Evolutionary conservation across 2,113 vertebrate species (phyloP).

Genomic region (Geothlypis trichas): DNA sequence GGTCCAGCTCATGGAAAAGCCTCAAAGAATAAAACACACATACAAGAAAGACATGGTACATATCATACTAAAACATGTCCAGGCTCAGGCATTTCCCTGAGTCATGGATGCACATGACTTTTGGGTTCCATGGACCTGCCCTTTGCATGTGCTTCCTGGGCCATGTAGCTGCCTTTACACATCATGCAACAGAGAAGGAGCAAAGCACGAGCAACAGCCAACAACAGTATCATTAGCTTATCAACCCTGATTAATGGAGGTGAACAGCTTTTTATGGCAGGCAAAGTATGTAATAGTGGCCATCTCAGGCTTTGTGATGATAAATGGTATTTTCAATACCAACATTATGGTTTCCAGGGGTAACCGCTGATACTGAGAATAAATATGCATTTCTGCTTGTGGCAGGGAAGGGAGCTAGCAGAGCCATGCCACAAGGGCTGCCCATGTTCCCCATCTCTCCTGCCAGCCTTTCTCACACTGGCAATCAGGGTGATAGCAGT

Average conservation of each 20-base stretch:
- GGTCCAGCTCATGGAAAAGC: background rate
- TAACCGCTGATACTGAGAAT: background rate
- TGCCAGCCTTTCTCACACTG: rapidly evolving
- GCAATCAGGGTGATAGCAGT: background rate
- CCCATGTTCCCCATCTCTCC: background rate
- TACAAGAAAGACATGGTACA: background rate
- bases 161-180: rapidly evolving
- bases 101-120: background rate
- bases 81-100: rapidly evolving
- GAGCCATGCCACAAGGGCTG: background rate
- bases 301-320: background rate
- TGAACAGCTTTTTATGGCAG: conserved; percentile 2
- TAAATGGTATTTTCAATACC: background rate
- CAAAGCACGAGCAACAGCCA: background rate
- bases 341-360: background rate
- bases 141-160: background rate
- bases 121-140: background rate
- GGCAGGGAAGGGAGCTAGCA: background rate
- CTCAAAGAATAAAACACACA: background rate
- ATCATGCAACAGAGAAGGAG: background rate
- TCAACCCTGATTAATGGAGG: background rate
- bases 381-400: background rate
- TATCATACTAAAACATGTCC: background rate
- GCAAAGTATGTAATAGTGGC: background rate
- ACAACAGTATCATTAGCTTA: background rate